These are phyloP conservation scores for Zaprionus taronus DNA, from an alignment of 1,140 invertebrate species.

Conservation along the genomic window DNA sequence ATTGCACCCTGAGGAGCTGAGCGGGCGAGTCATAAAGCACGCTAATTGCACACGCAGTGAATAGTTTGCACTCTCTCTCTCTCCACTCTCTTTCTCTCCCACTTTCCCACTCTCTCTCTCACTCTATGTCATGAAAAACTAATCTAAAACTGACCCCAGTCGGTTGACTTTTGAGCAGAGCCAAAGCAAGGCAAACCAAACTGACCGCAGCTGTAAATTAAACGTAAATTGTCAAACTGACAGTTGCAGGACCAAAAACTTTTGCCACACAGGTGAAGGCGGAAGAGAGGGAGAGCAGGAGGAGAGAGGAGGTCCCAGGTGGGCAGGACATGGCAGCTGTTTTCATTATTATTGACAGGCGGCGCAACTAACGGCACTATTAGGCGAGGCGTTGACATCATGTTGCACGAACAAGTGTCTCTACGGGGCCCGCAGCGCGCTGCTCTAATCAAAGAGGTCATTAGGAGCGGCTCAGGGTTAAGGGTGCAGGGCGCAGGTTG, in stretches of 20 bases:
- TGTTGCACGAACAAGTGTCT: conserved; percentile 61
- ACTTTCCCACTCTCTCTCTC: not conserved
- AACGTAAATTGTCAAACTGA: conserved; percentile 64
- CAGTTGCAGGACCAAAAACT: conserved; percentile 64
- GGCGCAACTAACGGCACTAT: conserved; percentile 68
- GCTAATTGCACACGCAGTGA: conserved; percentile 66
- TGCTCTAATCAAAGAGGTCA: conserved; percentile 73
- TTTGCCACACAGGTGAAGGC: conserved; percentile 39
- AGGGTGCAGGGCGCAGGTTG: conserved; percentile 6
- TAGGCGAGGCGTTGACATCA: conserved; percentile 73
- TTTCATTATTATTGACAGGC: conserved; percentile 79
- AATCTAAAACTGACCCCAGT: conserved; percentile 73
- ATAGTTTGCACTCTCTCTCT: conserved; percentile 34
- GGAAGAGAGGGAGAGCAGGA: not conserved
- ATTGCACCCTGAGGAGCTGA: conserved; percentile 72
- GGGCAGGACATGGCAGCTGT: conserved; percentile 63
- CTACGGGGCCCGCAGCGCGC: conserved; percentile 31
- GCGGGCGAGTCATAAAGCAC: conserved; percentile 69
- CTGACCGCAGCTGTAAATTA: conserved; percentile 77
- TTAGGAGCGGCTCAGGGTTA: conserved; percentile 56
- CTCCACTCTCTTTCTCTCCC: not conserved
- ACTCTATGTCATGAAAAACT: conserved; percentile 60
- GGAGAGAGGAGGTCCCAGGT: conserved; percentile 4
- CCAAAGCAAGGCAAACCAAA: conserved; percentile 42
- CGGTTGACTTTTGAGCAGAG: conserved; percentile 60